These are phyloP conservation scores for Actinostola sp. DNA, from an alignment of 92 coral and sea anemone genomes.

Conservation along the genomic window DNA sequence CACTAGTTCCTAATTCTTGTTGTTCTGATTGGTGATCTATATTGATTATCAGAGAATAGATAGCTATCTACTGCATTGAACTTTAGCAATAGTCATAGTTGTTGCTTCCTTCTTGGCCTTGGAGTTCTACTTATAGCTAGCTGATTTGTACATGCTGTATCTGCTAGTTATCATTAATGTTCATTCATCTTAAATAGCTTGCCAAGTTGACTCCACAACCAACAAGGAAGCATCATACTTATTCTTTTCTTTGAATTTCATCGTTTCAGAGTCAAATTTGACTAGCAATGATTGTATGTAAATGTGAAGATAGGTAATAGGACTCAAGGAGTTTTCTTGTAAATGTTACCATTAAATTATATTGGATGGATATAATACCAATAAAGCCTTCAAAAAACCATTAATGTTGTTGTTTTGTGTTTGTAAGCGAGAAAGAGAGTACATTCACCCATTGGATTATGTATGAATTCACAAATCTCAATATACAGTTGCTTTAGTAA, in stretches of 20 bases:
- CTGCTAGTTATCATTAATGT: slow-evolving; percentile 16
- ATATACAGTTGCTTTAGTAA: not conserved
- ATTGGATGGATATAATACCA: slow-evolving; percentile 48
- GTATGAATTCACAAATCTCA: not conserved
- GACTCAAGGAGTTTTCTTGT: slow-evolving; percentile 20
- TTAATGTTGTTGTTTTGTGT: not conserved
- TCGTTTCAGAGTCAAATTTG: slow-evolving; percentile 13
- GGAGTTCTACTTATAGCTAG: slow-evolving; percentile 35
- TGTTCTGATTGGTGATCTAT: slow-evolving; percentile 13
- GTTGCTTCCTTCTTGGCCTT: slow-evolving; percentile 23
- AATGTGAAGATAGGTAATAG: slow-evolving; percentile 26
- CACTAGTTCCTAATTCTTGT: not conserved
- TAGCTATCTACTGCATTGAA: slow-evolving; percentile 17
- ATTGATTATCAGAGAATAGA: slow-evolving; percentile 4
- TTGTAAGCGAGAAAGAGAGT: too few relatives aligned
- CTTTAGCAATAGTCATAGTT: not conserved
- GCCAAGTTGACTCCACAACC: slow-evolving; percentile 31
- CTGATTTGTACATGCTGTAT: slow-evolving; percentile 19
- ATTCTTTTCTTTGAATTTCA: slow-evolving; percentile 27
- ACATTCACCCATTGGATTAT: not conserved
- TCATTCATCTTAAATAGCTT: slow-evolving; percentile 24
- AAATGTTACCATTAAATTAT: slow-evolving; percentile 56
- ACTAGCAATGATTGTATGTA: slow-evolving; percentile 45
- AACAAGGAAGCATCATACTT: slow-evolving; percentile 8
- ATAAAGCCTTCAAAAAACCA: slow-evolving; percentile 41